Conservation (phyloP, 2,888 invertebrate species). For the Tiliacea citrago region DNA sequence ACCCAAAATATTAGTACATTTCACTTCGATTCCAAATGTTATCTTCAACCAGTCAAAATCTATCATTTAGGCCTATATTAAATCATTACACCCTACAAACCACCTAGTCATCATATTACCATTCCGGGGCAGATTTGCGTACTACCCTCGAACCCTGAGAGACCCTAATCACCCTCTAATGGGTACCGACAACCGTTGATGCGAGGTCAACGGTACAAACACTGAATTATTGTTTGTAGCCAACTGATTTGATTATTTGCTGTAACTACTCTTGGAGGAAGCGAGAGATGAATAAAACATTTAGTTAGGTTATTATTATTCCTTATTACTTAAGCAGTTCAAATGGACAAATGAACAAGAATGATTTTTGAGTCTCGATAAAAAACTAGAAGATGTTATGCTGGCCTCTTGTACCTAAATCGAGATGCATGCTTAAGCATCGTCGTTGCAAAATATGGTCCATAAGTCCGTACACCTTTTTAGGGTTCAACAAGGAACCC, state of each 20-base stretch:
- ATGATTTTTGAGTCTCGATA: neutral
- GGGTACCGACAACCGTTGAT: constrained; percentile 41
- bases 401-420: neutral
- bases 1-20: too few relatives aligned
- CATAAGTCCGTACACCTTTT: too few relatives aligned
- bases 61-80: neutral
- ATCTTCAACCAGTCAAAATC: neutral
- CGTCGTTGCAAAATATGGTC: too few relatives aligned
- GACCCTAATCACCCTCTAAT: constrained; percentile 63
- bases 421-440: neutral
- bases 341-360: neutral
- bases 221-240: constrained; percentile 34
- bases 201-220: constrained; percentile 39
- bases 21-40: too few relatives aligned
- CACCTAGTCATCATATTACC: constrained; percentile 36
- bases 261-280: neutral
- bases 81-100: constrained; percentile 28
- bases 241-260: constrained; percentile 29
- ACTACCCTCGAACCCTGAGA: constrained; percentile 16
- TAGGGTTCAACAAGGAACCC: too few relatives aligned
- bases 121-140: constrained; percentile 35
- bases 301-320: neutral
- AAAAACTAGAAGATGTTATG: neutral
- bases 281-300: neutral
- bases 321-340: neutral